A percentile compares a stretch with the other conserved stretches of the same genome.
Conservation (phyloP, 2,797 vertebrate genomes). For the Ammospiza maritima region DNA sequence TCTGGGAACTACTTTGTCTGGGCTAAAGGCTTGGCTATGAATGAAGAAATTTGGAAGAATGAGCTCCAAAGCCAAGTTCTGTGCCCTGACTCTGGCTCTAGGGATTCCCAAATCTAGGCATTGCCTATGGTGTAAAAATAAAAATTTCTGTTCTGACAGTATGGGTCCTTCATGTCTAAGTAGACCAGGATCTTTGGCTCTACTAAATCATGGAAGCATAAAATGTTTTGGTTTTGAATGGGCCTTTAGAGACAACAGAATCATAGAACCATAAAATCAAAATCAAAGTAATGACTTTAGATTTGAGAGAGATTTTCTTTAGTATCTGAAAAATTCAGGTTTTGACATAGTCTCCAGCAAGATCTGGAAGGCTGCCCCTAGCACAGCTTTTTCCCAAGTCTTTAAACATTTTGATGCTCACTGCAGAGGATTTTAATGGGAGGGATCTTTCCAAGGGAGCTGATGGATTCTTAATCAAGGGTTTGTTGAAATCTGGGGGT, state of each 20-base stretch:
- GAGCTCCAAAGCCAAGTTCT: not conserved
- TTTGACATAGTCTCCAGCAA: not conserved
- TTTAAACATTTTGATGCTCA: not conserved
- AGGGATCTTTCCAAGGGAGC: rapidly evolving
- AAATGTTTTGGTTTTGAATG: not conserved
- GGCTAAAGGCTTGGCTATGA: not conserved
- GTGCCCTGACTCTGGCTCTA: not conserved
- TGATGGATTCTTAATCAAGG: not conserved
- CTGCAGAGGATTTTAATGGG: rapidly evolving
- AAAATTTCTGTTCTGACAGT: too few relatives aligned
- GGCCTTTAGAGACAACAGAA: not conserved
- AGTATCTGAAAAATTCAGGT: not conserved
- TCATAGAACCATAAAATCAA: not conserved
- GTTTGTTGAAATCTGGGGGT: not conserved
- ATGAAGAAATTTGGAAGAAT: not conserved
- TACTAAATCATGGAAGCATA: not conserved
- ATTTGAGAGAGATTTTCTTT: not conserved
- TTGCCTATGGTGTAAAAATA: not conserved
- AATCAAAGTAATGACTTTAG: not conserved
- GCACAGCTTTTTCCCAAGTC: not conserved
- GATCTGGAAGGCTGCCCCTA: not conserved
- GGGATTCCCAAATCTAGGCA: not conserved
- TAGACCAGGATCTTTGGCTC: not conserved
- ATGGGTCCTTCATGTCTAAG: not conserved
- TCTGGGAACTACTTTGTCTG: not conserved